phyloP scores from a whole-genome alignment of 2,797 vertebrate species.

The Malurus leucopterus region DNA sequence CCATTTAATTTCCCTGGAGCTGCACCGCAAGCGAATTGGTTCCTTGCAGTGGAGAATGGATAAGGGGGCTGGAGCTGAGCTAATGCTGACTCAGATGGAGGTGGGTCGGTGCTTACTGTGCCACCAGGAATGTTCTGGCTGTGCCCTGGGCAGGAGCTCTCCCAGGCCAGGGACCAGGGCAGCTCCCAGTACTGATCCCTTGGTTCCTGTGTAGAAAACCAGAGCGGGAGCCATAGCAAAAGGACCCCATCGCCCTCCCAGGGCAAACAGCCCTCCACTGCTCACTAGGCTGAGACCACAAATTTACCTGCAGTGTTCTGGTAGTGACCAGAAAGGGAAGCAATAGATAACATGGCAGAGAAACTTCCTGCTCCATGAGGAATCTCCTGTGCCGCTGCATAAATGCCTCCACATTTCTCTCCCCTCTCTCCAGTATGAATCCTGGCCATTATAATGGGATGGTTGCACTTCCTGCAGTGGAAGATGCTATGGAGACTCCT shows the following conservation, averaged over 20 bases:
- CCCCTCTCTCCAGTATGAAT: not conserved
- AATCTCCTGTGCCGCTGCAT: not conserved
- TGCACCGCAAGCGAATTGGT: not conserved
- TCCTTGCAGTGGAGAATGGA: not conserved
- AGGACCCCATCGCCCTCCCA: accelerated
- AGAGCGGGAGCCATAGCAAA: not conserved
- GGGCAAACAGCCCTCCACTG: not conserved
- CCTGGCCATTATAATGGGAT: not conserved
- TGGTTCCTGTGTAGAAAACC: not conserved
- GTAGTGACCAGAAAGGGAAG: not conserved
- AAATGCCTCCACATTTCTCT: not conserved
- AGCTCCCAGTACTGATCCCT: not conserved
- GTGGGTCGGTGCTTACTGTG: not conserved
- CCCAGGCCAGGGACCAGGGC: not conserved
- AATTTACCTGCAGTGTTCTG: not conserved
- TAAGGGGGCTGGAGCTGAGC: not conserved
- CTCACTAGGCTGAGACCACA: not conserved
- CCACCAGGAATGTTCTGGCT: accelerated
- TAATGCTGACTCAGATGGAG: not conserved
- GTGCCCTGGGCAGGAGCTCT: not conserved
- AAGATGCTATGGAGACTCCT: not conserved
- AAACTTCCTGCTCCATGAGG: not conserved
- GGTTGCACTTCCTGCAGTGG: not conserved
- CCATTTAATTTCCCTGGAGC: not conserved
- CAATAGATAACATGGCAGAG: not conserved